A percentile compares a stretch with the other conserved stretches of the same genome.
These are phyloP conservation scores for Psettodes erumei DNA, from an alignment of 2,113 vertebrate species.

Conservation along the genomic window DNA sequence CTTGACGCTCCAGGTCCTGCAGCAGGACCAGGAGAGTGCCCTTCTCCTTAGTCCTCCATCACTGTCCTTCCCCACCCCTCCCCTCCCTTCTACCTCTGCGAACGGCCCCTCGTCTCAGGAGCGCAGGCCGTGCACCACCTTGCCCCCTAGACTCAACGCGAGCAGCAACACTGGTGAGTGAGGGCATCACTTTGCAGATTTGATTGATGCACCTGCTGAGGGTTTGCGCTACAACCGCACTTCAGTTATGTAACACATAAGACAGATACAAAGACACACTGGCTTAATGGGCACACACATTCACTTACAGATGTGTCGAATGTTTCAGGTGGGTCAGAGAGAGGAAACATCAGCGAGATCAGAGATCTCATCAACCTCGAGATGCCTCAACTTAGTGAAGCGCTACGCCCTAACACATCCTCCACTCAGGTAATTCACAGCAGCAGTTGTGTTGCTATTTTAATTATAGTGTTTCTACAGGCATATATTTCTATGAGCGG, in stretches of 20 bases:
- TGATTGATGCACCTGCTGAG: not conserved
- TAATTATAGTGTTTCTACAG: not conserved
- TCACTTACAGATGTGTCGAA: not conserved
- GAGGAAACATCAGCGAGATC: conserved; percentile 62
- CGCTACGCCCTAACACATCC: conserved; percentile 36
- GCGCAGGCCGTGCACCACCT: conserved; percentile 74
- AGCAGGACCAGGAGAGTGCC: conserved; percentile 83
- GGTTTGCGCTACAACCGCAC: no score
- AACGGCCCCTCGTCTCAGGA: conserved; percentile 59
- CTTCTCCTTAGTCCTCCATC: conserved; percentile 63
- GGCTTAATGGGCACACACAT: not conserved
- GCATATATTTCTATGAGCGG: not conserved
- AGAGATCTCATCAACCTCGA: conserved; percentile 75
- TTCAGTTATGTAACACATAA: not conserved
- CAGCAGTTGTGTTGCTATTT: not conserved
- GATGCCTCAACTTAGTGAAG: conserved; percentile 71
- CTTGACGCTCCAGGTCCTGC: conserved; percentile 80
- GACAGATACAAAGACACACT: not conserved
- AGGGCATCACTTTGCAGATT: not conserved
- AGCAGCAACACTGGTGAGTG: conserved; percentile 74
- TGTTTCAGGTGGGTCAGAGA: conserved; percentile 49
- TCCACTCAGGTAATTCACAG: conserved; percentile 58
- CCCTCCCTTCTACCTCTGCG: conserved; percentile 12
- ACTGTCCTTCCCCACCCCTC: conserved; percentile 17
- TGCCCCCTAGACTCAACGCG: conserved; percentile 71